A percentile compares a stretch with the other conserved stretches of the same genome.
phyloP scores from a whole-genome alignment of 2,797 vertebrate species.

The Argyrosomus regius region DNA sequence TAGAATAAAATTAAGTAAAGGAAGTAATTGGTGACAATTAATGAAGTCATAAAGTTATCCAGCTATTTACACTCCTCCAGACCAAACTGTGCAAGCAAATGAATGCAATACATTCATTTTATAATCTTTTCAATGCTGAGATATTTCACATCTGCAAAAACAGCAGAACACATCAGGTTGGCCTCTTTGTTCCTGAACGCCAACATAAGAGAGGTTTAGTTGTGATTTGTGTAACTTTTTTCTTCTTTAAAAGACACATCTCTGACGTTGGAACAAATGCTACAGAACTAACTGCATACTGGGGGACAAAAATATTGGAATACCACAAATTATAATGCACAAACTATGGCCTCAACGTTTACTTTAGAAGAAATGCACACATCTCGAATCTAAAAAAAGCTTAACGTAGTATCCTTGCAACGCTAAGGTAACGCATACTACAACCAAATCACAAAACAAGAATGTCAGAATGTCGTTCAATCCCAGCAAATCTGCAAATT shows the following conservation, averaged over 20 bases:
- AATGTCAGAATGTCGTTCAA: neutral
- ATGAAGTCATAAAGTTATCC: constrained; percentile 1
- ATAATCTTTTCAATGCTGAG: too few species aligned
- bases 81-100: neutral
- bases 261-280: neutral
- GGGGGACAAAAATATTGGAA: neutral
- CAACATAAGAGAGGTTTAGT: neutral
- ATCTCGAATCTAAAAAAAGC: too few species aligned
- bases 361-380: neutral
- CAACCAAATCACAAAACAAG: neutral
- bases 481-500: too few species aligned
- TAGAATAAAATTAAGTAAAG: constrained; percentile 5
- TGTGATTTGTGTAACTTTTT: neutral
- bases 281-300: neutral
- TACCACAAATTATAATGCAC: neutral
- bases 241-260: neutral
- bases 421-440: neutral
- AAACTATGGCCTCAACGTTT: neutral
- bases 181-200: neutral
- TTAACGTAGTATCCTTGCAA: too few species aligned
- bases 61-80: neutral
- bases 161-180: neutral
- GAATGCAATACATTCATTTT: too few species aligned
- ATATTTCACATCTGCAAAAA: neutral
- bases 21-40: neutral